Evolutionary conservation across 2,113 vertebrate genomes (phyloP).

Genomic region (Pionites leucogaster): DNA sequence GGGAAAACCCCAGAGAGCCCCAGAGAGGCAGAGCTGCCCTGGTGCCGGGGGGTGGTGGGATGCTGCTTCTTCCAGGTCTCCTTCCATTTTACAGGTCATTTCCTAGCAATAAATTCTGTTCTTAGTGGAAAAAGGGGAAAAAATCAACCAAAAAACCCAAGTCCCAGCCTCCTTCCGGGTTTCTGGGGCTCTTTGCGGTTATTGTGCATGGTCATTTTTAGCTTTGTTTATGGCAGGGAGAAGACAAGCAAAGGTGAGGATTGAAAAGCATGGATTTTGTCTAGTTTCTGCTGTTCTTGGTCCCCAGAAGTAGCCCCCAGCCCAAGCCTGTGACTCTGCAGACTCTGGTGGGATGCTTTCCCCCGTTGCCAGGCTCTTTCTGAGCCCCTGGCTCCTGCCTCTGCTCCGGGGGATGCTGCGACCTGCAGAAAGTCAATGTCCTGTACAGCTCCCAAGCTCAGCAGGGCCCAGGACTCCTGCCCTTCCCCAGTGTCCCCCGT

Average conservation of each 20-base stretch:
- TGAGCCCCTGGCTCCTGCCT: neutral
- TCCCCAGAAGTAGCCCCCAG: neutral
- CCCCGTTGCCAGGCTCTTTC: neutral
- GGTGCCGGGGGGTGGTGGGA: neutral
- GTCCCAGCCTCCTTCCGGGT: neutral
- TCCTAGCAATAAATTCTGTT: slow-evolving; percentile 26
- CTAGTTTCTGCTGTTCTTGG: neutral
- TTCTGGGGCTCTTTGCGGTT: neutral
- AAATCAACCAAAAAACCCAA: neutral
- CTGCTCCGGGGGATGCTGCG: fast-evolving
- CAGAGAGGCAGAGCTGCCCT: neutral
- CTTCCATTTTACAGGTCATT: slow-evolving; percentile 12
- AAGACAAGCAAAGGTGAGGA: neutral
- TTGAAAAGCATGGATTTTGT: neutral
- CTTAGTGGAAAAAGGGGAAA: neutral
- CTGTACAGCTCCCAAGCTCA: neutral
- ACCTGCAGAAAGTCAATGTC: neutral
- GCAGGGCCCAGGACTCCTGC: neutral
- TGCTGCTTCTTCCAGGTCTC: neutral
- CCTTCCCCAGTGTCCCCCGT: neutral
- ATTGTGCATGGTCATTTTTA: neutral
- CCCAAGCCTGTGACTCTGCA: neutral
- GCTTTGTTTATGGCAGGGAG: neutral
- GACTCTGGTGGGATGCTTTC: neutral
- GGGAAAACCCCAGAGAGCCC: neutral